phyloP scores from a whole-genome alignment of 2,888 invertebrate species.

The Cephus rjabovi region DNA sequence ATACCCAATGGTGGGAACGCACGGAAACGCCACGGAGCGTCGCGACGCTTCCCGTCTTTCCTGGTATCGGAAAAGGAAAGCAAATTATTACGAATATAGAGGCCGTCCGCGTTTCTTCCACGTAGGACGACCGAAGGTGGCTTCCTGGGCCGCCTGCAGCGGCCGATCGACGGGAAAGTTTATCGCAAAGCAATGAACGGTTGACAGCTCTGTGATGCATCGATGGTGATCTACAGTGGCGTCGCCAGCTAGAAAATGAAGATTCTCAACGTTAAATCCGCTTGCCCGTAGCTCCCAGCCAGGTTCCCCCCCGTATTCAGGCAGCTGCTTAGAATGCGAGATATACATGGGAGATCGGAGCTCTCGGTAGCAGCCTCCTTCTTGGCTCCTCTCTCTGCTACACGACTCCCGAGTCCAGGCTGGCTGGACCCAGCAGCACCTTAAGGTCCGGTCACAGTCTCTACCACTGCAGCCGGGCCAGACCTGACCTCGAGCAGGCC shows the following conservation, averaged over 20 bases:
- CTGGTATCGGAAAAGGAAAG: not conserved
- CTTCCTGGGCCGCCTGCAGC: not conserved
- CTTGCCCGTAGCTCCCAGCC: not conserved
- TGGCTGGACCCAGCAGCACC: constrained; percentile 7
- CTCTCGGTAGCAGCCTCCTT: not conserved
- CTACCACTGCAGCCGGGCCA: not conserved
- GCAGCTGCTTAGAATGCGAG: not conserved
- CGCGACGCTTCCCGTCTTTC: not conserved
- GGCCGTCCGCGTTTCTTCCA: not conserved
- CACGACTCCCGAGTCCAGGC: not conserved
- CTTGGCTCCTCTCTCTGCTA: not conserved
- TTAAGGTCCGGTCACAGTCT: constrained; percentile 17
- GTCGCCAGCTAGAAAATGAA: constrained; percentile 29
- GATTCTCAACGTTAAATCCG: not conserved
- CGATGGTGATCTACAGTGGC: constrained; percentile 55
- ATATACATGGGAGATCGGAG: not conserved
- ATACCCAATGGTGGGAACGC: not conserved
- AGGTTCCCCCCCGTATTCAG: not conserved
- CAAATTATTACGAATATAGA: not conserved
- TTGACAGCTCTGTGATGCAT: constrained; percentile 56
- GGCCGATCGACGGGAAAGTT: constrained; percentile 41
- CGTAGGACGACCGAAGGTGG: not conserved
- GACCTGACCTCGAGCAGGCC: constrained; percentile 7
- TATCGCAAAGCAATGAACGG: constrained; percentile 51
- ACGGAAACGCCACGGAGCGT: not conserved